Percentiles rank a stretch among this genome's conserved stretches.
Conservation (phyloP, 23 tunicate species). For the Halocynthia roretzi region DNA sequence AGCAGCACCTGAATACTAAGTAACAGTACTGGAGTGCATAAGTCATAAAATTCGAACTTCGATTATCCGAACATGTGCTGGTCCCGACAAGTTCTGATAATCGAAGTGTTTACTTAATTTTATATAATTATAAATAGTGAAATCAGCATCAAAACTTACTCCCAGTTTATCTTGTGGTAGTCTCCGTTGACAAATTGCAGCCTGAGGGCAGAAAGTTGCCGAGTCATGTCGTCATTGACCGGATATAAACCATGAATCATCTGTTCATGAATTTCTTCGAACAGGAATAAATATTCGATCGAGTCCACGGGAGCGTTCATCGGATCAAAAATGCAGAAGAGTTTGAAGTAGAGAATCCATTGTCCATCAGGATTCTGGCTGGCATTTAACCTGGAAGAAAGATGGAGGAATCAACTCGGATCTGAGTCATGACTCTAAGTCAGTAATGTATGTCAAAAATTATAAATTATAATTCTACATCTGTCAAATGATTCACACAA, state of each 20-base stretch:
- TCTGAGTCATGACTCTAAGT: no score
- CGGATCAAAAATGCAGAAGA: slow-evolving; percentile 82
- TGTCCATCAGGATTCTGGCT: slow-evolving; percentile 36
- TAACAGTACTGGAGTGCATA: no score
- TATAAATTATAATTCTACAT: no score
- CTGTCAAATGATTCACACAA: no score
- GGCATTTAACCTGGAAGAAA: slow-evolving; percentile 42
- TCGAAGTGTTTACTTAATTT: not conserved
- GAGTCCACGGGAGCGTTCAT: slow-evolving; percentile 51
- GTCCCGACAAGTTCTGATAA: not conserved
- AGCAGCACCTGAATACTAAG: no score
- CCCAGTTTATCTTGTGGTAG: slow-evolving; percentile 40
- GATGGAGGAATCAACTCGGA: not conserved
- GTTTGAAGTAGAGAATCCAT: slow-evolving; percentile 88
- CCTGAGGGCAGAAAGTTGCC: slow-evolving; percentile 73
- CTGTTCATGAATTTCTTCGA: slow-evolving; percentile 95
- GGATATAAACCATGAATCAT: slow-evolving; percentile 85
- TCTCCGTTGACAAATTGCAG: slow-evolving; percentile 72
- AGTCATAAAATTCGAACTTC: no score
- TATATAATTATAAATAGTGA: not conserved
- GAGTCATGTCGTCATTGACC: slow-evolving; percentile 50
- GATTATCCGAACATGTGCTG: no score
- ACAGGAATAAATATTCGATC: slow-evolving; percentile 84
- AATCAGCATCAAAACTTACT: slow-evolving; percentile 33
- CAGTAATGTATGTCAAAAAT: no score